Evolutionary conservation across 2,797 vertebrate genomes (phyloP).

Genomic region (Chiroxiphia lanceolata): DNA sequence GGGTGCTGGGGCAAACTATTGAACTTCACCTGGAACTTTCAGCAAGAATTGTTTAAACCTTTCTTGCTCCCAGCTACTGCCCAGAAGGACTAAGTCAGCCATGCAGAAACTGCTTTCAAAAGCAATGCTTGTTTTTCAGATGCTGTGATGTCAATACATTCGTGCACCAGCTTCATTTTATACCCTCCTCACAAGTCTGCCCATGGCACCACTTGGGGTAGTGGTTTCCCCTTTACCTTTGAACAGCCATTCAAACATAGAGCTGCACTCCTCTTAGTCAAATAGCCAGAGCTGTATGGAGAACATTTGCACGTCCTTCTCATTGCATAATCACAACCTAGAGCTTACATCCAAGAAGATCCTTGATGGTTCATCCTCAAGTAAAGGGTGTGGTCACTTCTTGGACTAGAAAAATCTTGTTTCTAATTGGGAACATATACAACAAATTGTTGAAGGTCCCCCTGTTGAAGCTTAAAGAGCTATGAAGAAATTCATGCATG

Average conservation of each 20-base stretch:
- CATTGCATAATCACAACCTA: not conserved
- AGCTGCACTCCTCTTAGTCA: not conserved
- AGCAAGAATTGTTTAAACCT: not conserved
- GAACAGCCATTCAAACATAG: not conserved
- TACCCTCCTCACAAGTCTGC: not conserved
- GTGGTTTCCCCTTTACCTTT: not conserved
- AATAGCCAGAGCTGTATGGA: not conserved
- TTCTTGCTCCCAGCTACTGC: not conserved
- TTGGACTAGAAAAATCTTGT: not conserved
- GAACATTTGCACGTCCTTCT: not conserved
- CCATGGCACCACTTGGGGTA: not conserved
- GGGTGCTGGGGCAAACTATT: not conserved
- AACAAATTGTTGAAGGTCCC: not conserved
- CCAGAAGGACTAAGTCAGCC: not conserved
- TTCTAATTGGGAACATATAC: not conserved
- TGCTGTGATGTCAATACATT: not conserved
- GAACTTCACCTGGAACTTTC: not conserved
- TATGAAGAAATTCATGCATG: slow-evolving; percentile 3
- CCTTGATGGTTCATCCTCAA: not conserved
- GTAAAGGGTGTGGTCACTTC: not conserved
- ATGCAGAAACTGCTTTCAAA: not conserved
- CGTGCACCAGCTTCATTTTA: not conserved
- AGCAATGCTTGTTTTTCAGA: not conserved
- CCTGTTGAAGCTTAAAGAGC: not conserved
- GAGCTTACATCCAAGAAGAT: not conserved